Evolutionary conservation across 2,797 vertebrate genomes (phyloP), one percentile per base, ranked within the genome.

Genomic region (Scolopax rusticola): DNA sequence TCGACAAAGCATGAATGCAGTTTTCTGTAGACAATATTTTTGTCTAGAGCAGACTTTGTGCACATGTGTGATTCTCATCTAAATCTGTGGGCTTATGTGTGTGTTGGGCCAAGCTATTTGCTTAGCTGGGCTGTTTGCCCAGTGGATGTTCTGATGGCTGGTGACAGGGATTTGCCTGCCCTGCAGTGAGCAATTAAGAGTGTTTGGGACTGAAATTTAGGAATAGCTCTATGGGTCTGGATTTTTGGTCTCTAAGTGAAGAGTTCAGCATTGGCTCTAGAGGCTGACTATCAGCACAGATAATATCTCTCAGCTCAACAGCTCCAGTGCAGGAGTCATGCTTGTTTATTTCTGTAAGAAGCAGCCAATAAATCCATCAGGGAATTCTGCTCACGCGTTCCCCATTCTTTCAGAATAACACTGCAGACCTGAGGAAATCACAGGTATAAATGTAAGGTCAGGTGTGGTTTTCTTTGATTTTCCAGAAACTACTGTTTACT

Each of bases 51-150:
- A 92, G 71, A 70, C 93, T 93, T 78, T 87, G 74, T 79, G 74
- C 87, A 77, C 33, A 87, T 73, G 77, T 85, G 86, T 61, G 41
- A 61, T 59, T 93, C 90, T 91, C 92, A 90, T 95, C 84, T 92
- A 87, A 59, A 43, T 60, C 40, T 79, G 51, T 70, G 36, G 57
- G 32, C 63, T 90, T 90, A 68, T 69, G 77, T 18, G 15, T 84
- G 60, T 24, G 16, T 54, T 73, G 41, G 43, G 76, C 85, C 84
- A 95, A 93, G 65, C 80, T 94, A 92, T 97, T 97, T 95, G 92
- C 92, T 93, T 95, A 91, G 74, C 88, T 91, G 84, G 87, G 94
- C 95, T 84, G 11, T 77, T 89, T 93, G 89, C 84, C 90, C 47
- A 50, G 48, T 78, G 60, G 40, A 81, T 95, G 83, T 89, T 97